Base-by-base conservation (phyloP, 1,140 invertebrate species). In the Tigriopus japonicus region DNA sequence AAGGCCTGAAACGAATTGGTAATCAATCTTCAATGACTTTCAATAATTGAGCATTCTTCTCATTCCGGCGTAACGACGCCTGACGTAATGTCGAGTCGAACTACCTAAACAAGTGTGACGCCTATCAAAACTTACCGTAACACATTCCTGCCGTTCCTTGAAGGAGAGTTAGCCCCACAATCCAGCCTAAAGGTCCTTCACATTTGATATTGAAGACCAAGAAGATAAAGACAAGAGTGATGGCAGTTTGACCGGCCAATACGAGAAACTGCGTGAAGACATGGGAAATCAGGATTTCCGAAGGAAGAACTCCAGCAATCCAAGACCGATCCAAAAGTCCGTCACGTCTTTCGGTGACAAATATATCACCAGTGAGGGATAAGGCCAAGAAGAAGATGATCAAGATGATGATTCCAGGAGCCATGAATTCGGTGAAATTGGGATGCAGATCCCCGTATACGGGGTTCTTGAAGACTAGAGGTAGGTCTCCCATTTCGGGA, bases 371-470 rank as follows among this genome's bases (percentile, higher is more conserved):
- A 13, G 90, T 95, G 55, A 95, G 71, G n/a, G 89, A 89, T 14
- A 93, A 87, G 19, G 91, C 88, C 73, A 94, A 78, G 78, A 95
- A 93, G 76, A 92, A 95, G 1, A 91, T 86, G 67, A 94, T 93
- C n/a, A 88, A 92, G 70, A 94, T 73, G 68, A 94, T 90, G 59
- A 95, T 85, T 65, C 91, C 91, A 42, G 91, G 90, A 28, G 90
- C 89, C 63, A 93, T 91, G 72, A 95, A 96, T 6, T 94, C 86
- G 1, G 87, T 92, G 69, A 94, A 94, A 61, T 85, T 88, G 19
- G 89, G 87, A 66, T 85, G 78, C 65, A 78, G 80, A 23, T 81
- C 80, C 55, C 90, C 91, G 71, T 94, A 95, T 65, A 96, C 82
- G 6, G 88, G 87, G 13, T 86, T 77, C 65, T 80, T 42, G 23